phyloP scores from a whole-genome alignment of 35 echinoderm and acorn worm genomes.

The Strongylocentrotus purpuratus region DNA sequence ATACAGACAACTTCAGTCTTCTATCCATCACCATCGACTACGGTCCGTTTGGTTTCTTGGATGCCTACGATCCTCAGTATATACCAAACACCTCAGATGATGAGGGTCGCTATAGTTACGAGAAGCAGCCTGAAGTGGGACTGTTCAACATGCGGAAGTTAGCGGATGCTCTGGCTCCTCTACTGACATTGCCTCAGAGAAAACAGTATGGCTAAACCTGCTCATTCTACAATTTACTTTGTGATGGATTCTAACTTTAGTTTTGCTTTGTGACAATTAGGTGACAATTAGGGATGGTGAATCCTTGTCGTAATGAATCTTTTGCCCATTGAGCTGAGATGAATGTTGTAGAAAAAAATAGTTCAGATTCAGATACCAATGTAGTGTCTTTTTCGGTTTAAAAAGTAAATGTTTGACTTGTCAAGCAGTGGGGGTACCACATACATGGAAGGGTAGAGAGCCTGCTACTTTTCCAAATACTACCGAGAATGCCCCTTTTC shows the following conservation, averaged over 20 bases:
- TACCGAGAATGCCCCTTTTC: too few species aligned
- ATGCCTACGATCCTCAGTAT: constrained; percentile 76
- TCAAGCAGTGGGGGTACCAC: too few species aligned
- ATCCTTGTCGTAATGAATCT: too few species aligned
- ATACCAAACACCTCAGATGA: constrained; percentile 94
- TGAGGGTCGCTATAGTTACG: constrained; percentile 86
- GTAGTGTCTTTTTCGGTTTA: too few species aligned
- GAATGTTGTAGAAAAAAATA: too few species aligned
- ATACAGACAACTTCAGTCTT: constrained; percentile 99
- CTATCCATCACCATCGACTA: constrained; percentile 96
- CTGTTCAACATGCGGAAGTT: constrained; percentile 84
- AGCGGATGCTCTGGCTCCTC: constrained; percentile 58
- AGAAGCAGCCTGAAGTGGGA: constrained; percentile 83
- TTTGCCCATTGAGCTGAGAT: too few species aligned
- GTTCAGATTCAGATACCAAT: too few species aligned
- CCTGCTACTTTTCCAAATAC: too few species aligned
- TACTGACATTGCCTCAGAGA: constrained; percentile 53
- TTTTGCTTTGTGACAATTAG: neutral
- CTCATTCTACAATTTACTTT: neutral
- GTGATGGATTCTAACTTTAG: neutral
- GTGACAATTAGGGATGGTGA: too few species aligned
- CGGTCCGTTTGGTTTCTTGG: constrained; percentile 97
- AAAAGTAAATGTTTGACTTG: too few species aligned
- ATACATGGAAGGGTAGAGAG: too few species aligned
- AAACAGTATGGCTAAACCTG: constrained; percentile 51